Conservation (phyloP, 2,888 invertebrate species). For the Leptopilina myrica region DNA sequence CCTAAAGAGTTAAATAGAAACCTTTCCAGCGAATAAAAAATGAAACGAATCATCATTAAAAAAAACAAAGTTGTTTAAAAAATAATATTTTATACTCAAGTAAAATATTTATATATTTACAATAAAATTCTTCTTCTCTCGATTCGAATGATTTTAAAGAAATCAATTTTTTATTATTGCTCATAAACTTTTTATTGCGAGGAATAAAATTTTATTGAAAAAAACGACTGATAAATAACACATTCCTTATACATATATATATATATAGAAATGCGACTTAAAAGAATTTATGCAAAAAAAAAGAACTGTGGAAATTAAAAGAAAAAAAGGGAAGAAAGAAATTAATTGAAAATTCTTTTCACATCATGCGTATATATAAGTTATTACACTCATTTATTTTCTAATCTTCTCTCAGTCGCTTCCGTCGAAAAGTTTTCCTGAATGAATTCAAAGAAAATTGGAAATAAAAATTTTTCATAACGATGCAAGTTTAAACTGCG, state of each 20-base stretch:
- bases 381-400: background rate
- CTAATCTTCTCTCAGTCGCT: background rate
- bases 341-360: no score
- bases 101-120: slow-evolving; percentile 9
- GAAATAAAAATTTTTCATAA: slow-evolving; percentile 20
- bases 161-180: slow-evolving; percentile 5
- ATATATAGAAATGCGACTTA: background rate
- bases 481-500: background rate
- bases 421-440: slow-evolving; percentile 6
- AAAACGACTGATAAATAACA: slow-evolving; percentile 8
- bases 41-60: background rate
- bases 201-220: background rate
- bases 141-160: background rate
- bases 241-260: background rate
- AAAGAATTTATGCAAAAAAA: background rate
- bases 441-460: slow-evolving; percentile 16
- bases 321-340: background rate
- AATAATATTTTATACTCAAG: background rate
- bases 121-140: background rate
- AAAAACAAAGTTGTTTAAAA: background rate
- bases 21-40: no score
- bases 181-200: background rate
- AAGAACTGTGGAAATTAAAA: background rate
- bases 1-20: no score
- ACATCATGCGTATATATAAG: background rate